Conservation (phyloP, 2,113 vertebrate species). For the Pomatorhinus ruficollis region DNA sequence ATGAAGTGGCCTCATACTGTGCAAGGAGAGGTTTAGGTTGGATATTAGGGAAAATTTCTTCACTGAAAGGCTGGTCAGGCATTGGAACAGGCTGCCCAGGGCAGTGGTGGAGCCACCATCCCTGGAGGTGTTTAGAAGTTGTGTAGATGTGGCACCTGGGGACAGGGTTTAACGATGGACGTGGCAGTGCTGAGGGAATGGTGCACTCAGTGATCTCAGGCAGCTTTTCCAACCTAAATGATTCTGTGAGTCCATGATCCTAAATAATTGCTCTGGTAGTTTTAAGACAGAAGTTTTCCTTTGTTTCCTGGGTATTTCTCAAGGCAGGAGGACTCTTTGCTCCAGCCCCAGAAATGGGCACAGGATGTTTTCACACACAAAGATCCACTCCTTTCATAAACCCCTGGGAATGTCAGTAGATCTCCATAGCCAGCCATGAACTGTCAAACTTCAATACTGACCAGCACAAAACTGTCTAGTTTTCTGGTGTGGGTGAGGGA, state of each 20-base stretch:
- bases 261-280: not conserved
- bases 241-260: no score
- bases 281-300: not conserved
- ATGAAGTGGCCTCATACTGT: rapidly evolving
- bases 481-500: not conserved
- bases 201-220: not conserved
- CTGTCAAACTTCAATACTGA: no score
- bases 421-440: not conserved
- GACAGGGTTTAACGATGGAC: not conserved
- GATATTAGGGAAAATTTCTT: no score
- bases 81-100: not conserved
- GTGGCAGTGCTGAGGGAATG: not conserved
- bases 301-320: not conserved
- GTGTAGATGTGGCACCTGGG: not conserved
- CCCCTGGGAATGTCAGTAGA: not conserved
- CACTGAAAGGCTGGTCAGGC: not conserved
- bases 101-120: not conserved
- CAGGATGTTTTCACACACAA: not conserved
- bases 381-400: not conserved
- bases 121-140: not conserved
- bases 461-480: not conserved
- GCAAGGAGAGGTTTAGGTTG: not conserved
- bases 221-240: not conserved
- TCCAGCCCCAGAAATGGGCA: not conserved
- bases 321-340: not conserved